Conservation (phyloP, 2,797 vertebrate species). For the Chaetodon trifasciatus region DNA sequence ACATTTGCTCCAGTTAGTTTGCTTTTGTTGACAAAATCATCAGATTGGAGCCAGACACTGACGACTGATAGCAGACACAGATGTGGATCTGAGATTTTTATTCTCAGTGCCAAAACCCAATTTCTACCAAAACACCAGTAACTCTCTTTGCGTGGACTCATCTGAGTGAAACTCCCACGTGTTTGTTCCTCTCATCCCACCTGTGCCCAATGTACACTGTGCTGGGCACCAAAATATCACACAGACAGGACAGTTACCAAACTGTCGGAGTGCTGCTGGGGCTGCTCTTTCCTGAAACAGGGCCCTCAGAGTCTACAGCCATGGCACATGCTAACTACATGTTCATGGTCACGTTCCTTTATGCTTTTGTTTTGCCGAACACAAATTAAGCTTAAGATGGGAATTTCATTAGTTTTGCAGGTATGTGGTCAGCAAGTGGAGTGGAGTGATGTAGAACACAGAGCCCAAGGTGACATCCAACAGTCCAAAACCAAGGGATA, state of each 20-base stretch:
- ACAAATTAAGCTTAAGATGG: neutral
- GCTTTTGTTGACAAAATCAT: neutral
- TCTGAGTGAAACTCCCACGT: neutral
- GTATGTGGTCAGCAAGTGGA: neutral
- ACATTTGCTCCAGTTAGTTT: neutral
- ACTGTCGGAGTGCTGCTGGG: no score
- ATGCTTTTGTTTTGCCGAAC: no score
- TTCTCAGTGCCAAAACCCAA: neutral
- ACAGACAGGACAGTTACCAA: neutral
- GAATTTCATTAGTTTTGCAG: neutral
- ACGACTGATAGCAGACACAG: no score
- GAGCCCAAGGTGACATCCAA: neutral
- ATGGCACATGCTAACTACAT: no score
- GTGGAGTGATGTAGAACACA: neutral
- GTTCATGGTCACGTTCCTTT: no score
- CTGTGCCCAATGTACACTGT: neutral
- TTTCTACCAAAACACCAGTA: neutral
- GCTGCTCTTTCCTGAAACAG: no score
- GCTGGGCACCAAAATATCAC: neutral
- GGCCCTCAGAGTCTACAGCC: no score
- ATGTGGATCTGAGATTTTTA: neutral
- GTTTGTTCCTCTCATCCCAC: neutral
- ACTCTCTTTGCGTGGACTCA: neutral
- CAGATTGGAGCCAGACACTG: no score
- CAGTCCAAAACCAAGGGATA: neutral